Percentiles rank a stretch among this genome's conserved stretches.
These are phyloP conservation scores for Brachionus rubens DNA, from an alignment of 1,140 invertebrate species.

Conservation along the genomic window DNA sequence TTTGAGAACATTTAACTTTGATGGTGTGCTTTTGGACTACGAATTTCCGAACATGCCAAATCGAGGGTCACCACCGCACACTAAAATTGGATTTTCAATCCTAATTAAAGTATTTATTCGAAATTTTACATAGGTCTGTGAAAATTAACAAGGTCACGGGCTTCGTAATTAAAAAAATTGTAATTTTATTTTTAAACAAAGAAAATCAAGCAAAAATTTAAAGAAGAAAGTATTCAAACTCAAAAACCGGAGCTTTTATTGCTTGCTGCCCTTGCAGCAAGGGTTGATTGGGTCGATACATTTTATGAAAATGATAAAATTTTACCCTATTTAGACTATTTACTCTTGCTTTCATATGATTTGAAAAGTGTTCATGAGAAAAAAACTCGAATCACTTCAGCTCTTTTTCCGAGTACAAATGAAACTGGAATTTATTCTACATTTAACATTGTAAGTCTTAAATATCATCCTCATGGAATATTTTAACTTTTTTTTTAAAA, in stretches of 20 bases:
- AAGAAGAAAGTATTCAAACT: background rate
- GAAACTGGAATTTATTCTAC: conserved; percentile 6
- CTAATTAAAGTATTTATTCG: conserved; percentile 1
- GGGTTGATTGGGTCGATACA: conserved; percentile 32
- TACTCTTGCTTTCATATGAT: conserved; percentile 29
- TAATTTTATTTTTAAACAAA: too few species aligned
- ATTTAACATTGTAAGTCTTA: conserved; percentile 19
- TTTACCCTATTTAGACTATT: background rate
- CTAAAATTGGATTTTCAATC: conserved; percentile 17
- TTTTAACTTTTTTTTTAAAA: background rate
- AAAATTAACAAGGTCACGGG: too few species aligned
- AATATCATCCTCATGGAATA: background rate
- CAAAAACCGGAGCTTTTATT: background rate
- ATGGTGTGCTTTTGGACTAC: conserved; percentile 35
- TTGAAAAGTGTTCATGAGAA: conserved; percentile 21
- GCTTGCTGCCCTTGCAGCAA: background rate
- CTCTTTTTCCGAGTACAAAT: background rate
- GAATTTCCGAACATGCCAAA: conserved; percentile 32
- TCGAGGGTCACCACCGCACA: background rate
- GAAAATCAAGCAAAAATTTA: conserved; percentile 31
- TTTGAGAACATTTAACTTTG: conserved; percentile 27
- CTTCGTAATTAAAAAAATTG: background rate
- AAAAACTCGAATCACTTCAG: conserved; percentile 38
- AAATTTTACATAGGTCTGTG: background rate
- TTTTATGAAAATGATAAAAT: conserved; percentile 42